Conservation (phyloP, 2,113 vertebrate genomes). For the Tamias sibiricus region DNA sequence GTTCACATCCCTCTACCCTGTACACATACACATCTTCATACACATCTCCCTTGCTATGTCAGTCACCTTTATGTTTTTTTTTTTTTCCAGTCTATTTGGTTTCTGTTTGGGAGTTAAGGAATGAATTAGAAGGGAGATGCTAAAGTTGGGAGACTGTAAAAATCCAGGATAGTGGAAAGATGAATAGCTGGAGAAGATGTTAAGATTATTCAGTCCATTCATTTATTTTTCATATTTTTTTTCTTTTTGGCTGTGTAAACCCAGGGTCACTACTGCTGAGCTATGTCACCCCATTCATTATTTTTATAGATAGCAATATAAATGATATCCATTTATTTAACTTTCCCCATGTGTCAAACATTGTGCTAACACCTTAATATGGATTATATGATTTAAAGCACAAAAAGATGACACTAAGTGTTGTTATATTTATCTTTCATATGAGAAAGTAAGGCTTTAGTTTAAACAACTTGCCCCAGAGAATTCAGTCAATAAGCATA, state of each 20-base stretch:
- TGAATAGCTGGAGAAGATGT: not conserved
- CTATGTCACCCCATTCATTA: not conserved
- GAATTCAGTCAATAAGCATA: not conserved
- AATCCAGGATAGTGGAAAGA: not conserved
- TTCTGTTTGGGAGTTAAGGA: not conserved
- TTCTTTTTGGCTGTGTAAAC: not conserved
- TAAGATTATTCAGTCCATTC: not conserved
- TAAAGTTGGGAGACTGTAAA: not conserved
- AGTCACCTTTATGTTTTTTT: not conserved
- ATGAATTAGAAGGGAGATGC: not conserved
- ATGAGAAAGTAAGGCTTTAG: not conserved
- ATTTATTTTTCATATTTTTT: not conserved
- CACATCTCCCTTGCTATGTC: not conserved
- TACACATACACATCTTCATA: not conserved
- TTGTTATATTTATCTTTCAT: not conserved
- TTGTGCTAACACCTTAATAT: not conserved
- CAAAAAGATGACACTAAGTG: not conserved
- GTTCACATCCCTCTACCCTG: rapidly evolving
- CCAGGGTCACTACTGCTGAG: not conserved
- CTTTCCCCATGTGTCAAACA: not conserved
- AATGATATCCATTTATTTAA: slow-evolving; percentile 1
- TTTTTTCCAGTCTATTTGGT: not conserved
- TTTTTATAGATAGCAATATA: not conserved
- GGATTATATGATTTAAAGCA: slow-evolving; percentile 12
- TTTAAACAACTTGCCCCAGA: not conserved